Evolutionary conservation across 2,113 vertebrate species (phyloP), one percentile per base, ranked within the genome.

Genomic region (Glareola pratincola): DNA sequence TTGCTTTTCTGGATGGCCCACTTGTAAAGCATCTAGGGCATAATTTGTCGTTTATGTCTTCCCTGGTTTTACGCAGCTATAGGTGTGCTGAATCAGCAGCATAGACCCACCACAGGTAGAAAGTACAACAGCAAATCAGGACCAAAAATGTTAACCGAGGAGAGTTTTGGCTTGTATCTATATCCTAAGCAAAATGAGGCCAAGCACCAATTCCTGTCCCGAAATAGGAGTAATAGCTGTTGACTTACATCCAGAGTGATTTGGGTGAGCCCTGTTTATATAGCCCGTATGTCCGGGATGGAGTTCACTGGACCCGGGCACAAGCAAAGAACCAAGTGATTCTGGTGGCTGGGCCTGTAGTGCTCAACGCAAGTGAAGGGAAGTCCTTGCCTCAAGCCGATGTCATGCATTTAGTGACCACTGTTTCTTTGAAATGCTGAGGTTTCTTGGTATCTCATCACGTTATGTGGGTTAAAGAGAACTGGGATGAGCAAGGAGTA

Each of bases 381-480:
- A 32, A n/a, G 23, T 56, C n/a, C 19, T 24, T 30, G 12, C 45
- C 54, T 81, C 24, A 39, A 47, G 39, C 34, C 5, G 4, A 1
- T 0, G 0, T 43, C 30, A 13, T 47, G 3, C 26, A 15, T 76
- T 76, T 36, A 32, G 26, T 34, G 53, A 73, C 34, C 1, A 2
- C 41, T 50, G 3, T 84, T 81, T 45, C 26, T 53, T 69, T 83
- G n/a, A 66, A 37, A 74, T 71, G 29, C 32, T 80, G 39, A 53
- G 4, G 4, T 91, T 91, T 92, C 66, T 72, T 34, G 10, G 9
- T 87, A 63, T 7, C 34, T 74, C 43, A 23, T 72, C 30, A 37
- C 29, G 14, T 53, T 74, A 41, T 41, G 26, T 81, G 63, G 14
- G 15, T 86, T 94, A 79, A 56, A 59, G 76, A 66, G 37, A 69